Percentiles rank a stretch among this genome's conserved stretches.
Evolutionary conservation across 2,113 vertebrate species (phyloP).

Genomic region (Tenrec ecaudatus): DNA sequence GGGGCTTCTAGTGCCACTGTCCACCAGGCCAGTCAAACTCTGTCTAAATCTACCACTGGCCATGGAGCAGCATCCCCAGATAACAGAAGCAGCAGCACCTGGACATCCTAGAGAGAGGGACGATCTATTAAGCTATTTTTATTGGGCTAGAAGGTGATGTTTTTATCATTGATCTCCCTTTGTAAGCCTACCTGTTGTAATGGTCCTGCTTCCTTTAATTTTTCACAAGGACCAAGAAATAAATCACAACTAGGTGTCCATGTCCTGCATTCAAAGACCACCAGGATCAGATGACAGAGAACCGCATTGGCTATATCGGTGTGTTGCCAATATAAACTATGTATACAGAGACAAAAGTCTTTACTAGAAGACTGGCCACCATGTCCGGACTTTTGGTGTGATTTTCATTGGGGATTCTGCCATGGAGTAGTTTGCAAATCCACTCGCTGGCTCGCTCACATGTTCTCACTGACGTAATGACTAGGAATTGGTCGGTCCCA

Average conservation of each 20-base stretch:
- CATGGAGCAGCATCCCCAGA: background rate
- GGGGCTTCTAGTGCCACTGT: background rate
- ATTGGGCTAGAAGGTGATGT: background rate
- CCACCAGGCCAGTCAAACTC: conserved; percentile 9
- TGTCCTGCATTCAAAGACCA: background rate
- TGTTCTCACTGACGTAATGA: no score
- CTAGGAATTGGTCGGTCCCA: no score
- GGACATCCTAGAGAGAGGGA: background rate
- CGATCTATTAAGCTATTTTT: background rate
- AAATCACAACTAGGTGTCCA: background rate
- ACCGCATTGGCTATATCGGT: background rate
- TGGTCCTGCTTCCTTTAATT: conserved; percentile 9
- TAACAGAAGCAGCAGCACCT: no score
- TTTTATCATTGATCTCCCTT: conserved; percentile 7
- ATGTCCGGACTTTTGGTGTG: no score
- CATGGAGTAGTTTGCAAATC: no score
- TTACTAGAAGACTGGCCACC: no score
- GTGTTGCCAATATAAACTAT: background rate
- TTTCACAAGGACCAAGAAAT: background rate
- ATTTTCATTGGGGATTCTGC: no score
- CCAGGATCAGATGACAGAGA: background rate
- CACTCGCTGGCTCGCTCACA: no score
- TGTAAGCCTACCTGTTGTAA: background rate
- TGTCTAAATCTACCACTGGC: background rate
- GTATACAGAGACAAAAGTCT: no score